A percentile compares a stretch with the other conserved stretches of the same genome.
Evolutionary conservation across 2,888 invertebrate genomes (phyloP).

Genomic region (Drosophila macrospina): DNA sequence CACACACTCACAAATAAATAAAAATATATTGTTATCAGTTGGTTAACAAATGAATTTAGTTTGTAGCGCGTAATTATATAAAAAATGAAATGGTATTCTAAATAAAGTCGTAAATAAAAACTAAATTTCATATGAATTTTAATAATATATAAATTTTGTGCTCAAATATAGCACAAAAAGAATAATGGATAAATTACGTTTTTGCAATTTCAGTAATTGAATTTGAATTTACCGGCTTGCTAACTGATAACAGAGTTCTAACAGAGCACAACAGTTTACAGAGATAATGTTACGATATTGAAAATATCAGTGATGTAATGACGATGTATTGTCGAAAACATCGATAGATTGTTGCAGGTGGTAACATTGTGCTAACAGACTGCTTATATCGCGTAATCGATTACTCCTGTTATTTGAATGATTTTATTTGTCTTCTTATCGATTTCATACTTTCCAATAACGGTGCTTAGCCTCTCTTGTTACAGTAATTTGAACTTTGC

Average conservation of each 20-base stretch:
- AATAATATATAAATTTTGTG: neutral
- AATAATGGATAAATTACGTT: neutral
- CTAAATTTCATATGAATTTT: neutral
- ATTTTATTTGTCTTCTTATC: too few relatives aligned
- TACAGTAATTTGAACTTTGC: too few relatives aligned
- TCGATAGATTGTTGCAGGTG: too few relatives aligned
- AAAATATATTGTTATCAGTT: slow-evolving; percentile 71
- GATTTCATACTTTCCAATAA: too few relatives aligned
- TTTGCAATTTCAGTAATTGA: too few relatives aligned
- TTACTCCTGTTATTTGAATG: too few relatives aligned
- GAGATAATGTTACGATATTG: too few relatives aligned
- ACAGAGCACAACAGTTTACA: neutral
- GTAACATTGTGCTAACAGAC: too few relatives aligned
- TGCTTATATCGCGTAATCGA: too few relatives aligned
- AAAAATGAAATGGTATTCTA: slow-evolving; percentile 77
- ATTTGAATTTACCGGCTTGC: slow-evolving; percentile 1
- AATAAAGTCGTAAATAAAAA: slow-evolving; percentile 77
- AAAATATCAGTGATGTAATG: too few relatives aligned
- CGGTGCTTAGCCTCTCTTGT: too few relatives aligned
- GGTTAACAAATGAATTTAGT: slow-evolving; percentile 78
- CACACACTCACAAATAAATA: slow-evolving; percentile 37
- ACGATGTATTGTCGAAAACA: too few relatives aligned
- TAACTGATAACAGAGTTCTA: neutral
- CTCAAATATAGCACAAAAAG: neutral
- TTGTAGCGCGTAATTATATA: slow-evolving; percentile 70